These are phyloP conservation scores for Tetrapedia diversipes DNA, from an alignment of 2,888 invertebrate species.

Conservation along the genomic window DNA sequence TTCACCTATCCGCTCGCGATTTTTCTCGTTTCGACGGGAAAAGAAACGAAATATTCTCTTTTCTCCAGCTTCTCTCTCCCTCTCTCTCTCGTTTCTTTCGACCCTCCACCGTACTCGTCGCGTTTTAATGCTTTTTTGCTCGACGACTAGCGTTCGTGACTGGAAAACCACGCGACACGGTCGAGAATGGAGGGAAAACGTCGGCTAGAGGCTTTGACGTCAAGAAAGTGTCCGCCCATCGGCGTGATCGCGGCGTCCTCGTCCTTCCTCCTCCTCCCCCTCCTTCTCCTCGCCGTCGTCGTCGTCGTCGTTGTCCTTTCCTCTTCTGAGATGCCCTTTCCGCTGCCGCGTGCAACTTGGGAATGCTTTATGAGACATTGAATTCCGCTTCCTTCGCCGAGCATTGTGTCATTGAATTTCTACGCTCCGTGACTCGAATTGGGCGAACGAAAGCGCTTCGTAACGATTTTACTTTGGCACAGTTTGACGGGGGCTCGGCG, in stretches of 20 bases:
- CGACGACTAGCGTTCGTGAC: slow-evolving; percentile 59
- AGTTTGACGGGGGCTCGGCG: background rate
- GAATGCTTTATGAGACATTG: slow-evolving; percentile 55
- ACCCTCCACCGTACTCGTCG: background rate
- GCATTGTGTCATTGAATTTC: slow-evolving; percentile 42
- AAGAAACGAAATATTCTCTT: slow-evolving; percentile 41
- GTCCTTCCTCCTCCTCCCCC: no score
- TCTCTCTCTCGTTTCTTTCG: background rate
- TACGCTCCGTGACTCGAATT: slow-evolving; percentile 50
- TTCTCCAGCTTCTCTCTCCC: background rate
- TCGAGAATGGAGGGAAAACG: slow-evolving; percentile 29
- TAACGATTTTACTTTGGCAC: slow-evolving; percentile 16
- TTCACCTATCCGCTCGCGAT: background rate
- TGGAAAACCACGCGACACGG: slow-evolving; percentile 57
- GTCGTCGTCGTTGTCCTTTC: no score
- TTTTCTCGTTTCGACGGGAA: background rate
- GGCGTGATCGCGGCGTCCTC: slow-evolving; percentile 33
- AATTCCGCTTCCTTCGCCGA: slow-evolving; percentile 40
- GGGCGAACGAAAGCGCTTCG: background rate
- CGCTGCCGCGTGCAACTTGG: slow-evolving; percentile 11
- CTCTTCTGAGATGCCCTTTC: slow-evolving; percentile 19
- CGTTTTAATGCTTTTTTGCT: slow-evolving; percentile 31
- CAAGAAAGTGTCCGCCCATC: slow-evolving; percentile 48
- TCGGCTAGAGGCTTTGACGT: slow-evolving; percentile 55
- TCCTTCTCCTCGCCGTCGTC: no score